phyloP scores from a whole-genome alignment of 2,113 vertebrate genomes.

The Calonectris borealis region DNA sequence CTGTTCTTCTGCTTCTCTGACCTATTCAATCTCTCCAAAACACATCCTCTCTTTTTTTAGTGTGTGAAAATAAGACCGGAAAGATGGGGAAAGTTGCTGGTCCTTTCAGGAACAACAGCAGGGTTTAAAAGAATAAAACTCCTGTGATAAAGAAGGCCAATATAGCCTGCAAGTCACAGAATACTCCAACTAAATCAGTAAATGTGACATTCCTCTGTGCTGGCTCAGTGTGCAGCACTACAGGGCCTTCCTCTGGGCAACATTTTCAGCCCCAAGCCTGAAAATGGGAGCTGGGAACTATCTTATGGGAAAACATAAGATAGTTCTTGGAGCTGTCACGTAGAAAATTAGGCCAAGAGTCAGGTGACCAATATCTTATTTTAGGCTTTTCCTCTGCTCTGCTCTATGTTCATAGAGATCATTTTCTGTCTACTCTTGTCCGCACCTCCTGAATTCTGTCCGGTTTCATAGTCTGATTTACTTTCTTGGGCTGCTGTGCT shows the following conservation, averaged over 20 bases:
- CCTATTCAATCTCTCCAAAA: not conserved
- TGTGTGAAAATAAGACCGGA: not conserved
- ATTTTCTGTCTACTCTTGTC: not conserved
- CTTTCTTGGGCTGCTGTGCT: not conserved
- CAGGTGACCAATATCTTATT: not conserved
- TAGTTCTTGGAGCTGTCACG: not conserved
- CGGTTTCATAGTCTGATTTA: not conserved
- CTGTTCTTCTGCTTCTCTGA: not conserved
- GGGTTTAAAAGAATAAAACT: not conserved
- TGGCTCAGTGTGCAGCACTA: not conserved
- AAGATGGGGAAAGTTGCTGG: not conserved
- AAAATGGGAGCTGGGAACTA: too few relatives aligned
- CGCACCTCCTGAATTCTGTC: not conserved
- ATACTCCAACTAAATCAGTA: not conserved
- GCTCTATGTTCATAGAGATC: not conserved
- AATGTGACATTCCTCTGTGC: not conserved
- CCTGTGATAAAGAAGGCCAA: not conserved
- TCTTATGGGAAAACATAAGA: conserved; percentile 5
- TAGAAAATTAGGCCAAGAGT: not conserved
- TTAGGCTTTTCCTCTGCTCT: not conserved
- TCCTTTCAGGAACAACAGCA: not conserved
- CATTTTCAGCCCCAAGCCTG: not conserved
- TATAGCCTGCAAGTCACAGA: not conserved
- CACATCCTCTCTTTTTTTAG: not conserved
- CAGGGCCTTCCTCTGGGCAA: not conserved